phyloP scores from a whole-genome alignment of 2,113 vertebrate species.

The Smithornis capensis region DNA sequence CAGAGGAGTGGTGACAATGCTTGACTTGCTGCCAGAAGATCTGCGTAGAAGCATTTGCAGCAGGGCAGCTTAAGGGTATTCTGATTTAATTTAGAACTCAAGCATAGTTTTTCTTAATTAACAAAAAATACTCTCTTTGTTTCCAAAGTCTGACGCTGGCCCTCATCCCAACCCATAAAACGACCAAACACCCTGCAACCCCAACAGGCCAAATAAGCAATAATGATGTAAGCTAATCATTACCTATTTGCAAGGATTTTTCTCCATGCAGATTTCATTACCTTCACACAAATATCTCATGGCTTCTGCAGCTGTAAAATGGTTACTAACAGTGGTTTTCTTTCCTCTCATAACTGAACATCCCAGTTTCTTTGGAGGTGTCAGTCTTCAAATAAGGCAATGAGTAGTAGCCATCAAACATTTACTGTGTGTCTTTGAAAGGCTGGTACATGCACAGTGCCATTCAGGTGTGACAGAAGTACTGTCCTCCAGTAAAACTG shows the following conservation, averaged over 20 bases:
- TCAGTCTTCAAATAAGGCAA: background rate
- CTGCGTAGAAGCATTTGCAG: slow-evolving; percentile 4
- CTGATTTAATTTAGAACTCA: slow-evolving; percentile 39
- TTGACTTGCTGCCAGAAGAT: slow-evolving; percentile 16
- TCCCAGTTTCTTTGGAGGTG: background rate
- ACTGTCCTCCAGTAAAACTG: background rate
- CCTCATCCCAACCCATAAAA: background rate
- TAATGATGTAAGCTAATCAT: background rate
- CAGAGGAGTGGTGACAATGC: slow-evolving; percentile 35
- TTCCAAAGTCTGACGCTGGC: background rate
- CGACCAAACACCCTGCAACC: fast-evolving
- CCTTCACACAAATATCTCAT: background rate
- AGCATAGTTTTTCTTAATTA: slow-evolving; percentile 42
- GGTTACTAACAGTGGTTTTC: background rate
- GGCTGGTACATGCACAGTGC: background rate
- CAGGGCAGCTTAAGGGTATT: slow-evolving; percentile 38
- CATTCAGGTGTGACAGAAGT: background rate
- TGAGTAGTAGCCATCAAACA: fast-evolving
- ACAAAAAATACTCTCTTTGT: slow-evolving; percentile 16
- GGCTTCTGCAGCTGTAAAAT: background rate
- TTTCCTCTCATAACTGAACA: background rate
- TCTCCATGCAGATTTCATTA: background rate
- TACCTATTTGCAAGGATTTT: background rate
- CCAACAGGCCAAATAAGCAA: background rate
- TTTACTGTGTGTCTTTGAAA: background rate